These are phyloP conservation scores for Discoglossus pictus DNA, from an alignment of 2,797 vertebrate species.

Conservation along the genomic window DNA sequence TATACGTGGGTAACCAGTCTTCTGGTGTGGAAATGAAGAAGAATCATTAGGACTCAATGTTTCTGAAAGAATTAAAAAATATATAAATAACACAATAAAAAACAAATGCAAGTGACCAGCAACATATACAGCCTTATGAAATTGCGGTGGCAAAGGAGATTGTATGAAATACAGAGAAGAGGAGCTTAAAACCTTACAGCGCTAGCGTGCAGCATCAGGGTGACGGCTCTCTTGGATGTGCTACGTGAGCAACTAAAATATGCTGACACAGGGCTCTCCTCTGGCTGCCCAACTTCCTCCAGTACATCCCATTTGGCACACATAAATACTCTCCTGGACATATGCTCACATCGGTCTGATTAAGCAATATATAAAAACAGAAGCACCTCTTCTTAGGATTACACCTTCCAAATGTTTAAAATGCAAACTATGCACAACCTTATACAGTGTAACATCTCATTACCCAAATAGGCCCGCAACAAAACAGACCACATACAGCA, in stretches of 20 bases:
- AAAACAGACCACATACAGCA: too few species aligned
- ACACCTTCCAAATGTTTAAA: too few species aligned
- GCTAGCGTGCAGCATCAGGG: neutral
- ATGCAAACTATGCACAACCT: too few species aligned
- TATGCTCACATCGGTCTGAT: too few species aligned
- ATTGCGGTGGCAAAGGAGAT: too few species aligned
- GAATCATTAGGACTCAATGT: conserved; percentile 70
- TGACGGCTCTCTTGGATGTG: neutral
- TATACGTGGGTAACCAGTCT: conserved; percentile 67
- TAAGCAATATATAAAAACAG: too few species aligned
- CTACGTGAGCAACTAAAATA: conserved; percentile 30
- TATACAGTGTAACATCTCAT: too few species aligned
- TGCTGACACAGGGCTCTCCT: conserved; percentile 24
- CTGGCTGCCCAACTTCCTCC: conserved; percentile 3
- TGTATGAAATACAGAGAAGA: too few species aligned
- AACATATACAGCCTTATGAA: neutral
- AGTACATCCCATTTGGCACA: neutral
- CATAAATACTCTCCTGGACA: neutral
- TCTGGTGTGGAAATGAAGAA: conserved; percentile 59
- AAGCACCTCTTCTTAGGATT: too few species aligned
- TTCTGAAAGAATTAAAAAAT: conserved; percentile 15
- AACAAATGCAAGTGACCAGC: neutral
- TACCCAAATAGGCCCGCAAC: too few species aligned
- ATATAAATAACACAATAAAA: too few species aligned
- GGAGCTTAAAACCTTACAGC: neutral